Evolutionary conservation across 2,797 vertebrate species (phyloP).

Genomic region (Cossypha dichroa): DNA sequence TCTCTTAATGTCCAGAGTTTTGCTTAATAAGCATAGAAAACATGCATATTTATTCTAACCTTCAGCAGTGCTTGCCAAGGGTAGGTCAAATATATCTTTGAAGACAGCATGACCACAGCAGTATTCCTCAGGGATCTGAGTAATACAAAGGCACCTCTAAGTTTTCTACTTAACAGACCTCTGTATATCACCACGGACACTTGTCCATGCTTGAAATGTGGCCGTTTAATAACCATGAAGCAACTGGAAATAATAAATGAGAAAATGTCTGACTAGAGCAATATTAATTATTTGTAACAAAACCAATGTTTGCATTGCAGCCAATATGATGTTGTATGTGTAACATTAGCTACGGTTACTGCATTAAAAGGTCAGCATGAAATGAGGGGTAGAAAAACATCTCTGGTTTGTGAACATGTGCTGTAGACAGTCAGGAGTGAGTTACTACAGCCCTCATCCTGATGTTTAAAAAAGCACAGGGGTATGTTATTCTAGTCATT

Average conservation of each 20-base stretch:
- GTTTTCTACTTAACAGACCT: background rate
- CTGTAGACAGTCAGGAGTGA: background rate
- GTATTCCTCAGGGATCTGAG: background rate
- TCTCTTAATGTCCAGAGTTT: background rate
- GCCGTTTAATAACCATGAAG: background rate
- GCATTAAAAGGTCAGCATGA: background rate
- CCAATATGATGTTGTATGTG: background rate
- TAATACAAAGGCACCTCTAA: background rate
- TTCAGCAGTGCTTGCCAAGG: background rate
- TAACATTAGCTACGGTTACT: background rate
- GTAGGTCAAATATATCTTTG: background rate
- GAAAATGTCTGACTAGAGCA: background rate
- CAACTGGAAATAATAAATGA: background rate
- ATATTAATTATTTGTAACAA: constrained; percentile 40
- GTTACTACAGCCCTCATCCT: background rate
- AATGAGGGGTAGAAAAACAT: background rate
- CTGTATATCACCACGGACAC: background rate
- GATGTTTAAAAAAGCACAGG: background rate
- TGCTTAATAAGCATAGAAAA: background rate
- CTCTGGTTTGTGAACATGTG: background rate
- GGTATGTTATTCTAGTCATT: background rate
- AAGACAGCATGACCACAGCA: background rate
- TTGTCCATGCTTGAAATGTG: background rate
- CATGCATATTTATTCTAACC: background rate
- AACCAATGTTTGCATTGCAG: background rate